These are phyloP conservation scores for Leucophenga maculata DNA, from an alignment of 2,888 invertebrate species.

Conservation along the genomic window DNA sequence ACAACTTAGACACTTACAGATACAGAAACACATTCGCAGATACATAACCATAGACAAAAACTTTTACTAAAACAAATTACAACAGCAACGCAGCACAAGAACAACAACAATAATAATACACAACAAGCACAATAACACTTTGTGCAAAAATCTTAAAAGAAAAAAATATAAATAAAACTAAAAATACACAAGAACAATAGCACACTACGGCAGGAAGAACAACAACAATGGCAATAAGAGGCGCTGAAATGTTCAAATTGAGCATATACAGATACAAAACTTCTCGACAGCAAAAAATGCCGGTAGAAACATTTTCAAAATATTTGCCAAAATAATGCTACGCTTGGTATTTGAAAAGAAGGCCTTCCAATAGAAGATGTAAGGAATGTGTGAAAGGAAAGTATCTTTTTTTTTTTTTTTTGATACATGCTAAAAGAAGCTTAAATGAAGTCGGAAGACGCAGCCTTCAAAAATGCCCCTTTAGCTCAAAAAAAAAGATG, in stretches of 20 bases:
- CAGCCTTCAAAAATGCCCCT: no score
- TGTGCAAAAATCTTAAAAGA: background rate
- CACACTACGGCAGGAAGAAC: constrained; percentile 28
- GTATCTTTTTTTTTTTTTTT: no score
- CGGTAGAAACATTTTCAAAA: no score
- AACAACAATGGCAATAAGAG: constrained; percentile 8
- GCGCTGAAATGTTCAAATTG: background rate
- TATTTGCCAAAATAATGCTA: no score
- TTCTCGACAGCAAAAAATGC: no score
- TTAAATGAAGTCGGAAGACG: no score
- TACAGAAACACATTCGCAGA: constrained; percentile 55
- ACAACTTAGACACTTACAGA: constrained; percentile 55
- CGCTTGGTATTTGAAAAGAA: no score
- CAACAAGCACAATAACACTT: constrained; percentile 42
- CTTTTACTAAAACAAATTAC: constrained; percentile 33
- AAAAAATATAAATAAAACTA: constrained; percentile 2
- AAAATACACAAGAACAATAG: constrained; percentile 9
- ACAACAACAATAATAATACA: constrained; percentile 22
- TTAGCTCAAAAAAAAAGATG: no score
- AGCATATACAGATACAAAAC: constrained; percentile 3
- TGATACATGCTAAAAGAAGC: no score
- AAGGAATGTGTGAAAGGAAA: no score
- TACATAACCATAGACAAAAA: constrained; percentile 56
- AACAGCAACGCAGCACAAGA: no score
- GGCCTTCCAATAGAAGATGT: no score